phyloP scores from a whole-genome alignment of 2,797 vertebrate species.

The Thripadectes ignobilis region DNA sequence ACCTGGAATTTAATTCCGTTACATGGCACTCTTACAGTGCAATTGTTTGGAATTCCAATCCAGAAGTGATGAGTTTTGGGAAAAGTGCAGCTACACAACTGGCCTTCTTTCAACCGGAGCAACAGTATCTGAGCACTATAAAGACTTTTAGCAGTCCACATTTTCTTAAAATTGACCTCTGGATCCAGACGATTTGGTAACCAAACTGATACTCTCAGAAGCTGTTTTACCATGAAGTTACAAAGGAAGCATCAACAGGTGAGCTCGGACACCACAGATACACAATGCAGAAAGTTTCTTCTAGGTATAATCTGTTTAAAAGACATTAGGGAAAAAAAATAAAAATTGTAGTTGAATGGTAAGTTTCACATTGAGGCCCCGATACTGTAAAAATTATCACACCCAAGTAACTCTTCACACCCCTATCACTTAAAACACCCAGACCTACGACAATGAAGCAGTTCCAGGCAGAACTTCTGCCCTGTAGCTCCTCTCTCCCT shows the following conservation, averaged over 20 bases:
- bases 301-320: not conserved
- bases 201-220: not conserved
- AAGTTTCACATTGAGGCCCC: not conserved
- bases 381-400: not conserved
- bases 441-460: not conserved
- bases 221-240: not conserved
- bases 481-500: not conserved
- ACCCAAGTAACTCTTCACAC: not conserved
- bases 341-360: not conserved
- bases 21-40: rapidly evolving
- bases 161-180: not conserved
- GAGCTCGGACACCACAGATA: not conserved
- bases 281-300: not conserved
- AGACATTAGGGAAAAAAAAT: not conserved
- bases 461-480: not conserved
- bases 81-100: not conserved
- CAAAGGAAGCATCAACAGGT: not conserved
- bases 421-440: not conserved
- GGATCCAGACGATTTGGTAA: not conserved
- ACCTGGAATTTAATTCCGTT: not conserved
- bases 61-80: not conserved
- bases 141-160: constrained; percentile 19
- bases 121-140: not conserved
- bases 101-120: not conserved
- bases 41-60: not conserved